Conservation (phyloP, 1,140 invertebrate genomes). For the Spodoptera litura region DNA sequence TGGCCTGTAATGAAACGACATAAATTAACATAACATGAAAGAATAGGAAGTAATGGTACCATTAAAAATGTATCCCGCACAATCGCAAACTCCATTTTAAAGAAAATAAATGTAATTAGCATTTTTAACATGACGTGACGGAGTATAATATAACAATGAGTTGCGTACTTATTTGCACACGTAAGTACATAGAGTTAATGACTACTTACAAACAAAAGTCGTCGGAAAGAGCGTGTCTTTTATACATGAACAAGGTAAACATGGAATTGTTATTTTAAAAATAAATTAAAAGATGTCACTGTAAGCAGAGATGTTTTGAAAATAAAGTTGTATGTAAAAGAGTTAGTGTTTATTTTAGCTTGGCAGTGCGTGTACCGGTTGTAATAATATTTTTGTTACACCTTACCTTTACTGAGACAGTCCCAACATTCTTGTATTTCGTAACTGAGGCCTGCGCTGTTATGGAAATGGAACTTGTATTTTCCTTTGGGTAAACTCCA, state of each 20-base stretch:
- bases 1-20: conserved; percentile 84
- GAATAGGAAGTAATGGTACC: neutral
- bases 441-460: conserved; percentile 90
- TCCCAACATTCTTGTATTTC: conserved; percentile 89
- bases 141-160: neutral
- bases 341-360: neutral
- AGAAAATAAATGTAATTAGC: conserved; percentile 3
- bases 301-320: conserved; percentile 17
- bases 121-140: conserved; percentile 31
- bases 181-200: conserved; percentile 23
- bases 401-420: conserved; percentile 75
- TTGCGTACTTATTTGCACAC: conserved; percentile 26
- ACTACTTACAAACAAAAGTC: conserved; percentile 23
- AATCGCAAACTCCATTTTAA: neutral
- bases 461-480: conserved; percentile 87
- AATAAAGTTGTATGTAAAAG: conserved; percentile 7
- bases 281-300: neutral
- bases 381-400: conserved; percentile 7
- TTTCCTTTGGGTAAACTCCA: conserved; percentile 86
- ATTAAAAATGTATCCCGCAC: neutral
- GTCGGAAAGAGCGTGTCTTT: conserved; percentile 22
- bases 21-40: neutral
- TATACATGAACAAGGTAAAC: conserved; percentile 8
- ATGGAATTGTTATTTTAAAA: conserved; percentile 27
- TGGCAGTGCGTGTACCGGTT: neutral